A percentile compares a stretch with the other conserved stretches of the same genome.
These are phyloP conservation scores for Arctia plantaginis DNA, from an alignment of 2,888 invertebrate genomes.

Conservation along the genomic window DNA sequence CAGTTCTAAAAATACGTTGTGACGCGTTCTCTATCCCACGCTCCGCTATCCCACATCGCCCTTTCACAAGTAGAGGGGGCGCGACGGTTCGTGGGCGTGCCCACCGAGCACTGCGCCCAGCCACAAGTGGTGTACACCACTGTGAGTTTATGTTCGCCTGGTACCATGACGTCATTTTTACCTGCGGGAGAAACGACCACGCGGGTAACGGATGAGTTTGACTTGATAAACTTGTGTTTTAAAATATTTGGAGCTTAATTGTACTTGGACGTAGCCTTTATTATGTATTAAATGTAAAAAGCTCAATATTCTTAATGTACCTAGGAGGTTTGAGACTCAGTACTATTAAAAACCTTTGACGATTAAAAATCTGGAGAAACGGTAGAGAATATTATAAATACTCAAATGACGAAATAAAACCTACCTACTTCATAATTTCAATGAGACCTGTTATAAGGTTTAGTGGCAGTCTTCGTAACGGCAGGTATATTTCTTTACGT, in stretches of 20 bases:
- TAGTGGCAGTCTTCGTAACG: no score
- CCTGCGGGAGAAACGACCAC: conserved; percentile 60
- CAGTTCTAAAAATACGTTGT: conserved; percentile 25
- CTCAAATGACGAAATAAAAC: neutral
- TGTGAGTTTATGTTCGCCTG: conserved; percentile 67
- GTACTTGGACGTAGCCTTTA: neutral
- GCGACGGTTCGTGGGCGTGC: conserved; percentile 69
- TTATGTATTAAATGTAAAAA: neutral
- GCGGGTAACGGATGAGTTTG: conserved; percentile 40
- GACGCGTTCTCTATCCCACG: conserved; percentile 23
- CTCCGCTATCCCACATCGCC: conserved; percentile 33
- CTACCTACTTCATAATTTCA: neutral
- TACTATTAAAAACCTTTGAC: neutral
- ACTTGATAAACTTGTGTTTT: conserved; percentile 9
- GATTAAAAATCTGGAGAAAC: neutral
- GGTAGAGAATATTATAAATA: neutral
- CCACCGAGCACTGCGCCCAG: conserved; percentile 43
- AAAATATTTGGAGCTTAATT: neutral
- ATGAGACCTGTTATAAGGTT: no score
- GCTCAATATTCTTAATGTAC: neutral
- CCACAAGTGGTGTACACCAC: conserved; percentile 52
- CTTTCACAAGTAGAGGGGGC: conserved; percentile 61
- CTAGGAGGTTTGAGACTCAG: neutral
- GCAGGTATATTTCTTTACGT: neutral
- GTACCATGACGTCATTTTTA: conserved; percentile 68